A percentile compares a stretch with the other conserved stretches of the same genome.
Evolutionary conservation across 2,888 invertebrate genomes (phyloP).

Genomic region (Hemithea aestivaria): DNA sequence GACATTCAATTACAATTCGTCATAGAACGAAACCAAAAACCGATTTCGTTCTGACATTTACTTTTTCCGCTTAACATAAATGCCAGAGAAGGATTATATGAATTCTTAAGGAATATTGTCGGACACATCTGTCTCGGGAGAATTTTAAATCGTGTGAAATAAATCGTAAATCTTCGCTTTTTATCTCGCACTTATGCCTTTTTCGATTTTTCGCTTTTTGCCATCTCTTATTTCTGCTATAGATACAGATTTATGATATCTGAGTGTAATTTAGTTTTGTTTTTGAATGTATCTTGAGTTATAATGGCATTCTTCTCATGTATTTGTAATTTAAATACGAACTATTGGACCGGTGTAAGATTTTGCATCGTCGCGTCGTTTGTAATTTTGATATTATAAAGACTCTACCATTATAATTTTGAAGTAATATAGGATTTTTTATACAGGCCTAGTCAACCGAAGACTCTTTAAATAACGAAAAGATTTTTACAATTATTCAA

Average conservation of each 20-base stretch:
- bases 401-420: no score
- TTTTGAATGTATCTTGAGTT: constrained; percentile 9
- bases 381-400: no score
- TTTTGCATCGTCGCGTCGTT: no score
- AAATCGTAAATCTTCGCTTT: constrained; percentile 38
- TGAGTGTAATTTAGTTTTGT: constrained; percentile 13
- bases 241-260: constrained; percentile 16
- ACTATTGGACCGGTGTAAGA: no score
- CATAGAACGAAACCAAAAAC: constrained; percentile 35
- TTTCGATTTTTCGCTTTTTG: constrained; percentile 8
- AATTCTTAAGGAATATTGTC: constrained; percentile 35
- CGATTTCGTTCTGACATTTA: constrained; percentile 43
- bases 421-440: no score
- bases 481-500: no score
- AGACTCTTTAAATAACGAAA: no score
- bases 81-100: constrained; percentile 59
- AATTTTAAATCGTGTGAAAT: constrained; percentile 42
- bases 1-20: constrained; percentile 62
- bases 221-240: constrained; percentile 19
- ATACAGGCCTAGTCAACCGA: no score
- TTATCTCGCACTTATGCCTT: constrained; percentile 21
- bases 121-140: constrained; percentile 37
- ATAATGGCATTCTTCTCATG: constrained; percentile 7
- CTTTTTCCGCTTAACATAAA: constrained; percentile 56
- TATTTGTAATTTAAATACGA: constrained; percentile 13